Evolutionary conservation across 2,888 invertebrate species (phyloP), one percentile per base, ranked within the genome.

Genomic region (Euzetes globulus): DNA sequence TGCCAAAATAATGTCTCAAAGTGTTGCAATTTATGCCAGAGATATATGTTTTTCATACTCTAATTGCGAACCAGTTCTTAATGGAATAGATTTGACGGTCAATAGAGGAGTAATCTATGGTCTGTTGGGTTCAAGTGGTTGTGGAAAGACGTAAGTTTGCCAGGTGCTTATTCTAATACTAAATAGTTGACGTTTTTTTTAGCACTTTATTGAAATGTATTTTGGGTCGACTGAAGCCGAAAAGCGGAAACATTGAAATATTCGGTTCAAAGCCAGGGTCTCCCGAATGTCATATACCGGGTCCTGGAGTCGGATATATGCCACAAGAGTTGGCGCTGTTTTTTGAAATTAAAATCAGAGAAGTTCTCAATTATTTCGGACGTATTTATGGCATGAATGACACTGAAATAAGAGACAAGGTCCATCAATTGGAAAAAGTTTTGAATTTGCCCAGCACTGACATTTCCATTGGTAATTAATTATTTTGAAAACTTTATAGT

Each of bases 251-350:
- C 82, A 90, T 95, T 79, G 90, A 89, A 86, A 93, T 94, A 55
- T 87, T 95, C 71, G 95, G 94, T 0, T 91, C 92, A 19, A 90
- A 89, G 80, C 95, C 94, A 0, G 94, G 94, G 1, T 90, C 92
- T 0, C 88, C 88, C 82, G 93, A 90, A 1, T 92, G 91, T 9
- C 92, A 91, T 6, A 92, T 93, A n/a, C 96, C 95, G 0, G 96
- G 96, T 17, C 91, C 91, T 81, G 87, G 92, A 37, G 93, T 95
- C n/a, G 96, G 96, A 70, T 96, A 95, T 85, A 96, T 96, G 95
- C 95, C 96, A 0, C 91, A 91, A 19, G 76, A 83, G 74, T 79
- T 81, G 9, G 82, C 82, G 0, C 78, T 83, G n/a, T 83, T 80
- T 77, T 78, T 80, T 47, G 80, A 81, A 58, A 94, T 96, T 84